Conservation (phyloP, 2,113 vertebrate genomes). For the Rhinolophus ferrumequinum region DNA sequence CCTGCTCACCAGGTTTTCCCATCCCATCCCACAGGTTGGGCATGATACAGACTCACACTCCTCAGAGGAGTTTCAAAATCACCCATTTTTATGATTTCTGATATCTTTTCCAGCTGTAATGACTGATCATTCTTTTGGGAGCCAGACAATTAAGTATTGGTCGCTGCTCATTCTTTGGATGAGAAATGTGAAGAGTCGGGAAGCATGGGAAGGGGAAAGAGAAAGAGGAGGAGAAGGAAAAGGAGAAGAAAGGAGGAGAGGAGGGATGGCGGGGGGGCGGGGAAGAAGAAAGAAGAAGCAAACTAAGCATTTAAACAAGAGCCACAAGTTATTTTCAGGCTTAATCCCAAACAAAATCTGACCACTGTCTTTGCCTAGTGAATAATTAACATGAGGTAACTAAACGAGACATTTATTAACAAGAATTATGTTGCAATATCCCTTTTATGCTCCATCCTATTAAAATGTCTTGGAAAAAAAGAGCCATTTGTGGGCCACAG, state of each 20-base stretch:
- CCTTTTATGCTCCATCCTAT: slow-evolving; percentile 29
- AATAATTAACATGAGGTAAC: slow-evolving; percentile 51
- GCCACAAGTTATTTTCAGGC: background rate
- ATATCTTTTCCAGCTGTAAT: background rate
- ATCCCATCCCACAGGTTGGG: background rate
- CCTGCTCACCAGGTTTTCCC: background rate
- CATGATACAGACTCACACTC: background rate
- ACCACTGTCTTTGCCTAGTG: slow-evolving; percentile 44
- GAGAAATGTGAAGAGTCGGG: background rate
- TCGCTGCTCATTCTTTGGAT: background rate
- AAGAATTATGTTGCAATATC: slow-evolving; percentile 45
- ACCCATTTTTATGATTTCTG: background rate
- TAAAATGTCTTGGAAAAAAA: slow-evolving; percentile 53
- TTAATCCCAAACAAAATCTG: slow-evolving; percentile 37
- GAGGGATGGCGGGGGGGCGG: accelerated
- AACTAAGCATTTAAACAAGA: background rate
- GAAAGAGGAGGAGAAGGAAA: accelerated
- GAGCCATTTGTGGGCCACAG: background rate
- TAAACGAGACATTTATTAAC: slow-evolving; percentile 60
- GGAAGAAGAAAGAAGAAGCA: background rate
- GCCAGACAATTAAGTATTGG: background rate
- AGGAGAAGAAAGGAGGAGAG: accelerated
- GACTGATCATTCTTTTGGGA: background rate
- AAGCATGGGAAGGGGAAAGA: accelerated
- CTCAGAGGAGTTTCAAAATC: background rate